Percentiles rank a stretch among this genome's conserved stretches.
These are phyloP conservation scores for Metridium senile DNA, from an alignment of 92 coral and sea anemone genomes.

Conservation along the genomic window DNA sequence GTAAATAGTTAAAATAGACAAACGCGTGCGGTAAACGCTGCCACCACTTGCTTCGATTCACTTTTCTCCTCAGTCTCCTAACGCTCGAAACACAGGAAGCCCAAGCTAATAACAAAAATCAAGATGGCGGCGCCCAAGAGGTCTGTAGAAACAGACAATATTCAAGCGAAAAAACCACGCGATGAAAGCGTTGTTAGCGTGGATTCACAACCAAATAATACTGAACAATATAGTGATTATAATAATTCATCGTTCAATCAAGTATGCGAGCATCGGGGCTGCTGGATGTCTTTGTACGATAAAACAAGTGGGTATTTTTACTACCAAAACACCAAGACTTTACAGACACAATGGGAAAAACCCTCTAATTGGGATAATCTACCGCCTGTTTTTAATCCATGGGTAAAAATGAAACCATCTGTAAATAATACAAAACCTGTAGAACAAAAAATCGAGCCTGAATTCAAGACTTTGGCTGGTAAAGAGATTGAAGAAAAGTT, in stretches of 20 bases:
- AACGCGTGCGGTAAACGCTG: not conserved
- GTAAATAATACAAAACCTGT: not conserved
- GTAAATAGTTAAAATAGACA: no score
- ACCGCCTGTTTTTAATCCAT: constrained; percentile 73
- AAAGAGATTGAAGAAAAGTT: constrained; percentile 67
- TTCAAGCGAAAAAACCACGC: constrained; percentile 38
- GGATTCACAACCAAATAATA: not conserved
- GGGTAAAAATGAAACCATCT: constrained; percentile 28
- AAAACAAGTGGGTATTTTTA: constrained; percentile 72
- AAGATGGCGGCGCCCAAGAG: constrained; percentile 19
- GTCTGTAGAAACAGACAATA: constrained; percentile 12
- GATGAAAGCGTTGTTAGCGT: not conserved
- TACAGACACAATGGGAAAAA: constrained; percentile 83
- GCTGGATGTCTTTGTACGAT: constrained; percentile 85
- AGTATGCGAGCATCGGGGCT: constrained; percentile 85
- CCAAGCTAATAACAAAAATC: not conserved
- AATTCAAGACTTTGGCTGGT: constrained; percentile 27
- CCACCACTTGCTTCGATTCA: not conserved
- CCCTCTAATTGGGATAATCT: constrained; percentile 86
- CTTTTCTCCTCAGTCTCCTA: constrained; percentile 6
- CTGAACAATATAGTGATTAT: not conserved
- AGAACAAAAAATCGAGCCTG: constrained; percentile 7
- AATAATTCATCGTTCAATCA: constrained; percentile 18
- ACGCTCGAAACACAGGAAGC: not conserved
- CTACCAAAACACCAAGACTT: constrained; percentile 71